Evolutionary conservation across 2,113 vertebrate species (phyloP).

Genomic region (Oxyruncus cristatus): DNA sequence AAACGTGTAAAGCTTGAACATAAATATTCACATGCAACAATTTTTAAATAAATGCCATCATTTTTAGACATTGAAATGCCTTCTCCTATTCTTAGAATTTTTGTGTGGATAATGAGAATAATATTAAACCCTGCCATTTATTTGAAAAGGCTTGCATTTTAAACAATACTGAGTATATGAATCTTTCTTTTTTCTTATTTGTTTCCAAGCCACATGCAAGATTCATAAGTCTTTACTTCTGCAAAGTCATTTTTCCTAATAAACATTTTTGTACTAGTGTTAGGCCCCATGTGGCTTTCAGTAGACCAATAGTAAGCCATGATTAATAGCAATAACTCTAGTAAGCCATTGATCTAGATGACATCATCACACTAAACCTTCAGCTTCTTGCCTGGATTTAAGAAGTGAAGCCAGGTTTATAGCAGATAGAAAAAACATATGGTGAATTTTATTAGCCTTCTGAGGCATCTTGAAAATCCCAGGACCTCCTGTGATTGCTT

Average conservation of each 20-base stretch:
- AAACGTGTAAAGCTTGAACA: not conserved
- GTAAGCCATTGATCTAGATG: slow-evolving; percentile 1
- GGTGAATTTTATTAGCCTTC: slow-evolving; percentile 46
- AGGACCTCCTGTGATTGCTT: slow-evolving; percentile 4
- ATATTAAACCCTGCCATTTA: not conserved
- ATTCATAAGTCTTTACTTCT: not conserved
- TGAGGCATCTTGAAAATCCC: not conserved
- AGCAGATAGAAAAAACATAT: slow-evolving; percentile 47
- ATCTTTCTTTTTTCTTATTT: not conserved
- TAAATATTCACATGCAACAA: not conserved
- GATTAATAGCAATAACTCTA: slow-evolving; percentile 2
- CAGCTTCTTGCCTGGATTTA: not conserved
- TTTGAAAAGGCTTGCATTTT: not conserved
- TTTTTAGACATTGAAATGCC: not conserved
- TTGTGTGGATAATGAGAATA: not conserved
- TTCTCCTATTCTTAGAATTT: not conserved
- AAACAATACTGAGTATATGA: not conserved
- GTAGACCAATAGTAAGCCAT: not conserved
- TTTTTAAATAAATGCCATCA: not conserved
- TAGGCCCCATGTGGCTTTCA: not conserved
- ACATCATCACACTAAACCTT: slow-evolving; percentile 28
- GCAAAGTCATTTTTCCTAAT: not conserved
- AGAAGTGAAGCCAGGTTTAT: not conserved
- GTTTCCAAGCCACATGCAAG: not conserved
- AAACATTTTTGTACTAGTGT: not conserved